phyloP scores from a whole-genome alignment of 2,797 vertebrate genomes.

The Eospalax fontanierii region DNA sequence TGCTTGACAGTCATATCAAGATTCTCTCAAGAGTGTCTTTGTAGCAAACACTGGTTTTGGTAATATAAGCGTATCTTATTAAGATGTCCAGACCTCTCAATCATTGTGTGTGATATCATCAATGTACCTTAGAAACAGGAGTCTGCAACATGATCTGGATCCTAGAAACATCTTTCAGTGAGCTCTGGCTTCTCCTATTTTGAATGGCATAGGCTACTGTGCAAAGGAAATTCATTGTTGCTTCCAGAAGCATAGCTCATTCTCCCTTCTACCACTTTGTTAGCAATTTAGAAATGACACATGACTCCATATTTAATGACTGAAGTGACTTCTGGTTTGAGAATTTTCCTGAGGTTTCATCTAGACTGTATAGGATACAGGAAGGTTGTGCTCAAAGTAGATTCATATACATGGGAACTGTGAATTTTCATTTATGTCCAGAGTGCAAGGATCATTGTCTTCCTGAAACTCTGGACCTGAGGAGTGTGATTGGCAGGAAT shows the following conservation, averaged over 20 bases:
- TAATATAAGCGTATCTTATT: neutral
- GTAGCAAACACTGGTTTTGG: neutral
- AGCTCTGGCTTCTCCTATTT: neutral
- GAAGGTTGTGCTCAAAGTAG: neutral
- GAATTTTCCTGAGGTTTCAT: neutral
- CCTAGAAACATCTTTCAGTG: neutral
- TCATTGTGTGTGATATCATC: neutral
- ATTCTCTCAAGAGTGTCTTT: neutral
- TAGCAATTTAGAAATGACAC: neutral
- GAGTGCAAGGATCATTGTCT: neutral
- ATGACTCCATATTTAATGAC: neutral
- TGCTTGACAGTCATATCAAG: neutral
- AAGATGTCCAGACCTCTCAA: neutral
- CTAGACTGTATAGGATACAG: neutral
- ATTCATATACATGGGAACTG: neutral
- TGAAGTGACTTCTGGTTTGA: neutral
- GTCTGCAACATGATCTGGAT: neutral
- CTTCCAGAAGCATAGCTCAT: neutral
- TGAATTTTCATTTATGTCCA: neutral
- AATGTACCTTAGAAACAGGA: neutral
- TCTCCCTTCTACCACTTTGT: neutral
- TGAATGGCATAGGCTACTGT: neutral
- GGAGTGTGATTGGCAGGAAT: neutral
- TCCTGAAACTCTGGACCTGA: neutral
- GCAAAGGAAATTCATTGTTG: neutral